Base-by-base conservation (phyloP, 2,888 invertebrate genomes). In the Cephus sareptanus region DNA sequence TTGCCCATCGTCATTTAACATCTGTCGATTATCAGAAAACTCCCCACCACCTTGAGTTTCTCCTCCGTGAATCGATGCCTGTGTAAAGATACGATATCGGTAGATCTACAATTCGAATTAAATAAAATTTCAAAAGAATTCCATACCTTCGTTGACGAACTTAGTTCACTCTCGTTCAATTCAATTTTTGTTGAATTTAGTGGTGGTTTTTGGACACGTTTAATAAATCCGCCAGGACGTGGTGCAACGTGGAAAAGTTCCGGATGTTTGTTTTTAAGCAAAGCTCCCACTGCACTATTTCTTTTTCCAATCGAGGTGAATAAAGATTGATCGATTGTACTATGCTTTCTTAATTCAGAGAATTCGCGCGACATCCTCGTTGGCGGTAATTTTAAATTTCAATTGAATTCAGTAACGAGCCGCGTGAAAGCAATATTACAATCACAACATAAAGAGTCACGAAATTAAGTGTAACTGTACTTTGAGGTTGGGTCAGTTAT, bases 221-320 rank as follows among this genome's bases (percentile, higher is more conserved):
- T 77, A 30, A 78, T 75, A 75, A 77, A 83, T 30, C 82, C 79
- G 4, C 83, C 83, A n/a, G 81, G 82, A n/a, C 81, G 77, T 68
- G 83, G 83, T 15, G 70, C 76, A 35, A 82, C 76, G 69, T 79
- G 74, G 74, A 82, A 83, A 33, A 83, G 69, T 75, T 82, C 81
- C 31, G 83, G 82, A 79, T 83, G 83, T 71, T 81, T 81, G 34
- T 79, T 81, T 73, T 80, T 83, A 12, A 82, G 56, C 74, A 81
- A 78, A 74, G 77, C 56, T 31, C 75, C 80, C 13, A 77, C 75
- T 23, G 78, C 75, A 15, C 74, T 35, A n/a, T 40, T 78, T 23
- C 77, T 79, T 35, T 37, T 69, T 73, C 74, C 78, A 31, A 23
- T 23, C 9, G 56, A 56, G 9, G 56, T 9, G 56, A 56, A 56